A percentile compares a stretch with the other conserved stretches of the same genome.
Conservation (phyloP, 2,797 vertebrate species). For the Centropyge bicolor region DNA sequence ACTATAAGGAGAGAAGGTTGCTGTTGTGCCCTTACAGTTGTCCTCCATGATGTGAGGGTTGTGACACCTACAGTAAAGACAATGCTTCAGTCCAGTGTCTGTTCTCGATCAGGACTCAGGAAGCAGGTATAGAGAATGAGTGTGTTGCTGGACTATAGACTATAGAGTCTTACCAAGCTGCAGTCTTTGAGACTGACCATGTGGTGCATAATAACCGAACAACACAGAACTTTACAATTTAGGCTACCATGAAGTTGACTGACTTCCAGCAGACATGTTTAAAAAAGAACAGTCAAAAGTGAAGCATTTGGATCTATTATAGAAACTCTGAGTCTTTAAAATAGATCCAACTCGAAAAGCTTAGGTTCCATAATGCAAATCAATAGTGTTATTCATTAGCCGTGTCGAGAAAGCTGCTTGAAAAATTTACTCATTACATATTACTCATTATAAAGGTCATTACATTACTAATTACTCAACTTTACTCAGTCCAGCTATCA, state of each 20-base stretch:
- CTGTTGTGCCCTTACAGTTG: not conserved
- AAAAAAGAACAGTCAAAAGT: not conserved
- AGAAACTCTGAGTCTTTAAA: not conserved
- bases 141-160: not conserved
- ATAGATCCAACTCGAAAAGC: not conserved
- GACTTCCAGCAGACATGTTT: no score
- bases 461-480: not conserved
- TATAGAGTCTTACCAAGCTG: not conserved
- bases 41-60: not conserved
- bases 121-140: not conserved
- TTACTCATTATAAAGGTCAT: no score
- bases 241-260: not conserved
- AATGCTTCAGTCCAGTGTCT: conserved; percentile 20
- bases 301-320: not conserved
- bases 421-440: not conserved
- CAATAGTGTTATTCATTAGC: not conserved
- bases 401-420: not conserved
- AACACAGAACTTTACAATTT: no score
- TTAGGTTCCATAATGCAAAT: not conserved
- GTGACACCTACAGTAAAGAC: conserved; percentile 1
- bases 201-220: not conserved
- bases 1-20: not conserved
- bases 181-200: not conserved
- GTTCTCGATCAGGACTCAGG: conserved; percentile 41
- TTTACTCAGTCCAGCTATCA: not conserved